Base-by-base conservation (phyloP, 1,140 invertebrate species). In the Panagrolaimus sp. region DNA sequence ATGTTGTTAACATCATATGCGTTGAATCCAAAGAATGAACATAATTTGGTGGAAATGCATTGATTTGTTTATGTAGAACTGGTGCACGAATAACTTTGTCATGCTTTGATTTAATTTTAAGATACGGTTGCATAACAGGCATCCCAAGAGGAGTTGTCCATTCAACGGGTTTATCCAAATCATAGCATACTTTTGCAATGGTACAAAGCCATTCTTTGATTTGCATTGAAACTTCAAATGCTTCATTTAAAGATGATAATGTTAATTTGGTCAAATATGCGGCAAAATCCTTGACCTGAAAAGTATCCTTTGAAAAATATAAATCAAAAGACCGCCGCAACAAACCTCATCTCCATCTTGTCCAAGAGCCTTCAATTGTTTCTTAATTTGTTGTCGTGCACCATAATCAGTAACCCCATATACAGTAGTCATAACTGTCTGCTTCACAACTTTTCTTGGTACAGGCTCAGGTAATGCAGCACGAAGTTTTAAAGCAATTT, bases 401-500 rank as follows among this genome's bases (percentile, higher is more conserved):
- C 96, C 96, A 84, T 90, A 98, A 68, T 87, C 87, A 0, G 96
- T 99, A 2, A 99, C 96, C 7, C 96, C 96, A 82, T 99, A 99
- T 1, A 99, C 96, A 0, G 94, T 97, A 0, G 96, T 99, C 96
- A 99, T 99, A 0, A 99, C 91, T 0, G 96, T 97, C 85, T 98
- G 96, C 84, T 99, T 99, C 74, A 99, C 94, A 0, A 87, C 84
- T 85, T 87, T 77, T 55, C 76, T 43, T 47, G 77, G 68, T 15
- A 82, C 70, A 48, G 67, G 17, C 43, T 71, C 24, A 7, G 65
- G 68, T 47, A 80, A 62, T n/a, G 38, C 63, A 12, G 64, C 45
- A 10, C 78, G 55, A 46, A 83, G 45, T 65, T 76, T 71, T 21
- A 38, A 26, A 24, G 80, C 77, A 9, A 75, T 32, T 64, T 78